Conservation (phyloP, 2,888 invertebrate genomes). For the Amphipyra berbera region DNA sequence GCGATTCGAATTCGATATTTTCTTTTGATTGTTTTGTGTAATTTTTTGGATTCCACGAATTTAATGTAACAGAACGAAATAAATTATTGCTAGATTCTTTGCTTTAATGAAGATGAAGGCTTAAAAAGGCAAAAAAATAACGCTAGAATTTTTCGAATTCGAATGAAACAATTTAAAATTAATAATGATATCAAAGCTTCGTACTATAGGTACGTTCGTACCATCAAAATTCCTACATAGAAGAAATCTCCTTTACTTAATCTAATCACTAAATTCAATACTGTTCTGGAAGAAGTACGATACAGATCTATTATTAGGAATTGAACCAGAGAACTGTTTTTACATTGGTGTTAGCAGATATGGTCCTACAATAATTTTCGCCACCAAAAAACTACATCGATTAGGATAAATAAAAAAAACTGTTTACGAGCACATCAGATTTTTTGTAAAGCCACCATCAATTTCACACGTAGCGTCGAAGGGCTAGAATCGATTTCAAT, state of each 20-base stretch:
- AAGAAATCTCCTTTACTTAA: no score
- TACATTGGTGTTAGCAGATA: neutral
- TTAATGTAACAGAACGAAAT: constrained; percentile 53
- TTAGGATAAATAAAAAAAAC: constrained; percentile 38
- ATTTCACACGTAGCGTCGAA: constrained; percentile 73
- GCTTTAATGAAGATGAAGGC: neutral
- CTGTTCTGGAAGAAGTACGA: no score
- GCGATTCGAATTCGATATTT: constrained; percentile 65
- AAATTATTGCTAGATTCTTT: constrained; percentile 26
- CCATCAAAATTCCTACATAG: no score
- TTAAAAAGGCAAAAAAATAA: no score
- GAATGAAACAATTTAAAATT: no score
- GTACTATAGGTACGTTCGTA: no score
- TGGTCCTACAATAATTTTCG: constrained; percentile 13
- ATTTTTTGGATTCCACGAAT: constrained; percentile 53
- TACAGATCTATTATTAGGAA: no score
- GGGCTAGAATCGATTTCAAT: constrained; percentile 84
- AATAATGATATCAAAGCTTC: no score
- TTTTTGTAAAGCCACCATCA: constrained; percentile 63
- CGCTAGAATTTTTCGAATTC: no score
- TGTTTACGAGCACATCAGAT: constrained; percentile 56
- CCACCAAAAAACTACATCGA: constrained; percentile 10
- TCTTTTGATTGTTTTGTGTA: constrained; percentile 59
- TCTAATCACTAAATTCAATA: no score
- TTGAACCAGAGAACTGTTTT: no score